A percentile compares a stretch with the other conserved stretches of the same genome.
Evolutionary conservation across 2,888 invertebrate species (phyloP).

Genomic region (Tenthredo amoena): DNA sequence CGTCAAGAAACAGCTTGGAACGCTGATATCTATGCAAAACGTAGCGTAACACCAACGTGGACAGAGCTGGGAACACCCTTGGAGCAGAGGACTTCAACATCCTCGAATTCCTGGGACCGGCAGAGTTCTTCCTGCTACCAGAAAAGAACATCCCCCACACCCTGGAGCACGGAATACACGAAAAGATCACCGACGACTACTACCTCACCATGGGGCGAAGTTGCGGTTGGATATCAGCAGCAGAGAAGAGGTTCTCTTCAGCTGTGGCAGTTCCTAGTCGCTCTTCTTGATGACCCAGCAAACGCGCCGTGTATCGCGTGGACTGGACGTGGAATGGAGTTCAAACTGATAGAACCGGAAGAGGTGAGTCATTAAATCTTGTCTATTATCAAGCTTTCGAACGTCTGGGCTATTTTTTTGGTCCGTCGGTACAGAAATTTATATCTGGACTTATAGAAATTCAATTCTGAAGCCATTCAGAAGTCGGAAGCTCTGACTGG

Average conservation of each 20-base stretch:
- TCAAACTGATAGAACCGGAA: constrained; percentile 97
- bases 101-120: constrained; percentile 69
- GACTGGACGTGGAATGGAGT: constrained; percentile 97
- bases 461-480: background rate
- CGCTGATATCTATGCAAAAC: constrained; percentile 64
- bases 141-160: constrained; percentile 68
- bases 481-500: background rate
- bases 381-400: background rate
- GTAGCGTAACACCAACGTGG: constrained; percentile 72
- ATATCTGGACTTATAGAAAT: background rate
- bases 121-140: constrained; percentile 64
- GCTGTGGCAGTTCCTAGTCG: constrained; percentile 97
- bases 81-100: constrained; percentile 63
- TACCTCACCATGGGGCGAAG: constrained; percentile 69
- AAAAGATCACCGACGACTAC: constrained; percentile 67
- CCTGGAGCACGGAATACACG: constrained; percentile 70
- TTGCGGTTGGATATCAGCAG: constrained; percentile 73
- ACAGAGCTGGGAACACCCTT: constrained; percentile 70
- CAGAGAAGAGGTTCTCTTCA: constrained; percentile 92
- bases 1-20: constrained; percentile 68
- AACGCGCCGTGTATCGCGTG: constrained; percentile 93
- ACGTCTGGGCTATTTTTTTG: background rate
- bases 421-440: background rate
- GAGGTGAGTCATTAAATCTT: constrained; percentile 81
- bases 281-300: constrained; percentile 85